Percentiles rank a stretch among this genome's conserved stretches.
These are phyloP conservation scores for Spilarctia lutea DNA, from an alignment of 2,888 invertebrate species.

Conservation along the genomic window DNA sequence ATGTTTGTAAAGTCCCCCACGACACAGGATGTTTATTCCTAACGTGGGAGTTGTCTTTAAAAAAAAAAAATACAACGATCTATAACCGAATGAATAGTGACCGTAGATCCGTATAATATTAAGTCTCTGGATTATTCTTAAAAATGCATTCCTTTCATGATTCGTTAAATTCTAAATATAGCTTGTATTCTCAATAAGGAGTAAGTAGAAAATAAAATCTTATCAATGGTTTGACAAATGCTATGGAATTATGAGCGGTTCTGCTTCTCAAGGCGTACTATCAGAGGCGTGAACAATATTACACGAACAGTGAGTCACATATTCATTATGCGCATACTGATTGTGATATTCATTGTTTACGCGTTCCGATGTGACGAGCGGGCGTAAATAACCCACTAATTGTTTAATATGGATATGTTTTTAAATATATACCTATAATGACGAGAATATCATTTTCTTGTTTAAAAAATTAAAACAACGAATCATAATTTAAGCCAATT, in stretches of 20 bases:
- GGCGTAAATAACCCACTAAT: constrained; percentile 22
- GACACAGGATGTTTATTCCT: too few relatives aligned
- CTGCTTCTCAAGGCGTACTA: constrained; percentile 25
- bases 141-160: background rate
- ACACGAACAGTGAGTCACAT: constrained; percentile 47
- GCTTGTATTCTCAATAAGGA: background rate
- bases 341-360: constrained; percentile 58
- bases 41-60: too few relatives aligned
- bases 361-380: constrained; percentile 40
- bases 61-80: too few relatives aligned
- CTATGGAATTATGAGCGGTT: constrained; percentile 19
- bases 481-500: too few relatives aligned
- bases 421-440: background rate
- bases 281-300: constrained; percentile 24
- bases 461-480: background rate
- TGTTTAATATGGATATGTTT: constrained; percentile 27
- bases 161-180: background rate
- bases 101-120: too few relatives aligned
- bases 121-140: too few relatives aligned
- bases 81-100: too few relatives aligned
- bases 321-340: constrained; percentile 54
- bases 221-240: constrained; percentile 8
- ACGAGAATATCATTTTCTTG: background rate
- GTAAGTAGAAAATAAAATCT: background rate
- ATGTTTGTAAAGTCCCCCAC: too few relatives aligned